Evolutionary conservation across 2,797 vertebrate species (phyloP), one percentile per base, ranked within the genome.

Genomic region (Pseudochirops cupreus): DNA sequence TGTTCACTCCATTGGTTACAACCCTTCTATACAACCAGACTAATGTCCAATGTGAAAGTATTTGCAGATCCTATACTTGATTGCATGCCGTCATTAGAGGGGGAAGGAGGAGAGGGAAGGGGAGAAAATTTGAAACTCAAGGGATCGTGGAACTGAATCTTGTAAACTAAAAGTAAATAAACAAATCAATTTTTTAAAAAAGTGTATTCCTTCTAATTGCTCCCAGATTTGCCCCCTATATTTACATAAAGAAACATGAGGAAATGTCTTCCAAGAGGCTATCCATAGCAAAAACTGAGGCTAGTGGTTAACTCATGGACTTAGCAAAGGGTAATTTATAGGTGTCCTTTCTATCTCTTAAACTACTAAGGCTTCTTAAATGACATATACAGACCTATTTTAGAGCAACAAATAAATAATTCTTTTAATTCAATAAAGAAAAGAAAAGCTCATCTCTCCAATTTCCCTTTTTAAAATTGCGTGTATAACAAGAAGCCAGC

Each of bases 341-440:
- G 14, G 54, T 39, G 7, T 56, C 24, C 46, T 95, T 89, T 93
- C 28, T 67, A 55, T 16, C 33, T 96, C 74, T 92, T 93, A 46
- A 93, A 52, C 29, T 57, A 39, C 52, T 39, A 82, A 90, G 74
- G 94, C 50, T 67, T 58, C 33, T 87, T 62, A n/a, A 11, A 28
- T 92, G 52, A 91, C 55, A 74, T 56, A 62, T 21, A 58, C 11
- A 94, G 2, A 56, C 89, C 74, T 95, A 52, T 91, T 97, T 94
- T 67, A 94, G 93, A 96, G 92, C 89, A 93, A 58, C 7, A 74
- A 92, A 11, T 11, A 62, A 62, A 62, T 62, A 62, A 62, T 39
- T 82, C 94, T 12, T 26, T 14, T 92, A 91, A 95, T 11, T 57
- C 92, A 95, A 57, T 56, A 96, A 10, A 62, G n/a, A 29, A 56